Base-by-base conservation (phyloP, 1,140 invertebrate species). In the Oncopeltus fasciatus region DNA sequence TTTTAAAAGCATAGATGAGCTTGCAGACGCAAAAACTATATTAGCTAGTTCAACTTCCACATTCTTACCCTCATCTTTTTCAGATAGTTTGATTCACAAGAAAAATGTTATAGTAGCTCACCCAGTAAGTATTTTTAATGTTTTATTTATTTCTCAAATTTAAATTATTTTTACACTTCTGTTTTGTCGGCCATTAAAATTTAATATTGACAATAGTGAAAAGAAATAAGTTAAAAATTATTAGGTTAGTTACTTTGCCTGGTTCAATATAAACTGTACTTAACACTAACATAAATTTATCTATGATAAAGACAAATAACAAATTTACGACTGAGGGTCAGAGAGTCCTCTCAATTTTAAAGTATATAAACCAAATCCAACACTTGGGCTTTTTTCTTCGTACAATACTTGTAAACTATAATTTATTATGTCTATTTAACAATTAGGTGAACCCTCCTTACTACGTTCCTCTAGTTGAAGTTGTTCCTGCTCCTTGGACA, bases 361-460 rank as follows among this genome's bases (percentile, higher is more conserved):
- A n/a, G n/a, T n/a, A n/a, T n/a, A n/a, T n/a, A n/a, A n/a, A n/a
- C n/a, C n/a, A n/a, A n/a, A n/a, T n/a, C n/a, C n/a, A n/a, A n/a
- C n/a, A n/a, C n/a, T n/a, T n/a, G n/a, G n/a, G n/a, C n/a, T n/a
- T n/a, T n/a, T n/a, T n/a, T n/a, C n/a, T n/a, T n/a, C n/a, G n/a
- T n/a, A n/a, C n/a, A n/a, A n/a, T n/a, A n/a, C n/a, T n/a, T n/a
- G n/a, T n/a, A n/a, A n/a, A n/a, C n/a, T n/a, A n/a, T n/a, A n/a
- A n/a, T n/a, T n/a, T n/a, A n/a, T n/a, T n/a, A 38, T 38, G 31
- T 14, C 14, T 38, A 28, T 51, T 46, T 62, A 64, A 33, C 63
- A n/a, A n/a, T n/a, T n/a, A 86, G 84, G 80, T 96, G 0, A 98
- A 98, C 75, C 95, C 95, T 49, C 94, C 94, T 0, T 96, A 97